phyloP scores from a whole-genome alignment of 2,797 vertebrate species.

The Enteromius treurensis region DNA sequence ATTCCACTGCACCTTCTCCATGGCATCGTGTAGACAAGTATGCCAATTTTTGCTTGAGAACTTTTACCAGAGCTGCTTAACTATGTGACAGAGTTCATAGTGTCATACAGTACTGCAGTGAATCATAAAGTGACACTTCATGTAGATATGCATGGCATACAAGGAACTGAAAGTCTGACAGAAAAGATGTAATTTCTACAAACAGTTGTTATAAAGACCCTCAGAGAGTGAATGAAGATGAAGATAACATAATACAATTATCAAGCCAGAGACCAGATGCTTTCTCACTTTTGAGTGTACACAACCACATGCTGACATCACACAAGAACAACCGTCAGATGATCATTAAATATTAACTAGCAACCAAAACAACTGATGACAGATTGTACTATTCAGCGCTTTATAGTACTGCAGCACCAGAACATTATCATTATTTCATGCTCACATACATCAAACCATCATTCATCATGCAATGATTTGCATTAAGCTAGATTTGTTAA shows the following conservation, averaged over 20 bases:
- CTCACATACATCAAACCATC: background rate
- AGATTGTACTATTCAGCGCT: background rate
- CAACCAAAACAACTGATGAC: background rate
- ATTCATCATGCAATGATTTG: background rate
- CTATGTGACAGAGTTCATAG: background rate
- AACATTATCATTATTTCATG: background rate
- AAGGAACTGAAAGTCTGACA: slow-evolving; percentile 28
- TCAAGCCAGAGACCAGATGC: background rate
- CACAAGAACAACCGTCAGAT: background rate
- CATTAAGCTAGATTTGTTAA: background rate
- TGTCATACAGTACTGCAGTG: background rate
- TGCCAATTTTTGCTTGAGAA: background rate
- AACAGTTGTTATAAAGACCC: background rate
- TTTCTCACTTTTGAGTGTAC: background rate
- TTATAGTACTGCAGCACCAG: background rate
- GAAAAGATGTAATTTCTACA: background rate
- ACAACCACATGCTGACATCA: background rate
- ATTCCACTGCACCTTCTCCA: background rate
- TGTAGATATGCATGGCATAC: background rate
- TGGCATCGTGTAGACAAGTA: background rate
- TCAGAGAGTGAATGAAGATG: background rate
- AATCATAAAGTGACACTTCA: background rate
- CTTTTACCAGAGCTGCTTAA: background rate
- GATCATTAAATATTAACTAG: slow-evolving; percentile 2
- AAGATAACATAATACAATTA: background rate